phyloP scores from a whole-genome alignment of 2,797 vertebrate species.

The Borostomias antarcticus region DNA sequence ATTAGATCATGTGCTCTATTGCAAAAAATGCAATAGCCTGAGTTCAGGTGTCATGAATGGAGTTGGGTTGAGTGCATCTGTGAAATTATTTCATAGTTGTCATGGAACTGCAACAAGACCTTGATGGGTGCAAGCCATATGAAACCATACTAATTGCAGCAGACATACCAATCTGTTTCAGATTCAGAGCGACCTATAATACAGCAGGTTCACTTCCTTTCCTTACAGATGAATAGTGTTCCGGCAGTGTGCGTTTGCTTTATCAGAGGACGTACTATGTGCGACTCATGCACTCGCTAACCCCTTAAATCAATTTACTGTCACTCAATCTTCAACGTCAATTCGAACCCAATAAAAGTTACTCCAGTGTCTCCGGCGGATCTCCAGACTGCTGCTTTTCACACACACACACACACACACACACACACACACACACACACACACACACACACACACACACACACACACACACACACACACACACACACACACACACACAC shows the following conservation, averaged over 20 bases:
- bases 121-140: too few species aligned
- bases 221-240: not conserved
- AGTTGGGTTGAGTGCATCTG: not conserved
- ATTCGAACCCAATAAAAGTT: constrained; percentile 22
- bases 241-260: not conserved
- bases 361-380: not conserved
- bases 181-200: not conserved
- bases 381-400: constrained; percentile 4
- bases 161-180: not conserved
- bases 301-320: constrained; percentile 16
- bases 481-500: too few species aligned
- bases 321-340: constrained; percentile 11
- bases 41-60: too few species aligned
- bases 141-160: not conserved
- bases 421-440: too few species aligned
- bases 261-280: not conserved
- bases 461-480: too few species aligned
- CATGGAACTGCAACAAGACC: not conserved
- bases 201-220: not conserved
- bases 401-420: too few species aligned
- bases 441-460: too few species aligned
- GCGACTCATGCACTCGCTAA: not conserved
- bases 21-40: too few species aligned
- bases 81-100: not conserved
- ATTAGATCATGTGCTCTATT: not conserved